Base-by-base conservation (phyloP, 2,113 vertebrate species). In the Trachemys scripta region DNA sequence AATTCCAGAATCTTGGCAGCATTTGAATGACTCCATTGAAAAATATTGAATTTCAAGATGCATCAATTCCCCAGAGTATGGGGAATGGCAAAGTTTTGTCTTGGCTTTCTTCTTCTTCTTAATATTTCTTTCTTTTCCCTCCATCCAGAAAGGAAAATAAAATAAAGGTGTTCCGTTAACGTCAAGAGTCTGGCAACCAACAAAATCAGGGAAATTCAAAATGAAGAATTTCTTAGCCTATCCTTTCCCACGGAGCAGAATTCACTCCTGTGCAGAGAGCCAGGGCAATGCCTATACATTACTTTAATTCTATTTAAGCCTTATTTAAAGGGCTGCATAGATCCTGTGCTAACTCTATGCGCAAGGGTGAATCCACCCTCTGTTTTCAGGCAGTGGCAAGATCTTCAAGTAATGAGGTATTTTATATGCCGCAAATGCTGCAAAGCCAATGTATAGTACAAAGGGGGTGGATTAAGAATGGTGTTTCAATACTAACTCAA, bases 211-310 rank as follows among this genome's bases (percentile, higher is more conserved):
- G 62, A n/a, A 69, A 69, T n/a, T 69, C 31, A 69, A 69, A 69
- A 69, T 17, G 17, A 69, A 69, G 31, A 35, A 65, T 69, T n/a
- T 17, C 62, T n/a, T 69, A 69, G n/a, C 10, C 51, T n/a, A 72
- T 92, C 81, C 31, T 42, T 1, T 90, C 31, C 51, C 51, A 59
- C 14, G 1, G 7, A 69, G 12, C 3, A 11, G 49, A 94, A 47
- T 5, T 19, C 76, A 20, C 65, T 85, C 31, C 14, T 0, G 0
- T 5, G 45, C 11, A 87, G 3, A 78, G 9, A 51, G 50, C 27
- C 78, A 80, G 20, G 0, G 56, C 4, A 75, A 94, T 75, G 84
- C 42, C 85, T 3, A 1, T 38, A 80, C 90, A 13, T 86, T 56
- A 12, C 38, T 57, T 84, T 51, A 89, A 0, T 72, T 86, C 88